A percentile compares a stretch with the other conserved stretches of the same genome.
Evolutionary conservation across 1,140 invertebrate species (phyloP).

Genomic region (Papilio machaon): DNA sequence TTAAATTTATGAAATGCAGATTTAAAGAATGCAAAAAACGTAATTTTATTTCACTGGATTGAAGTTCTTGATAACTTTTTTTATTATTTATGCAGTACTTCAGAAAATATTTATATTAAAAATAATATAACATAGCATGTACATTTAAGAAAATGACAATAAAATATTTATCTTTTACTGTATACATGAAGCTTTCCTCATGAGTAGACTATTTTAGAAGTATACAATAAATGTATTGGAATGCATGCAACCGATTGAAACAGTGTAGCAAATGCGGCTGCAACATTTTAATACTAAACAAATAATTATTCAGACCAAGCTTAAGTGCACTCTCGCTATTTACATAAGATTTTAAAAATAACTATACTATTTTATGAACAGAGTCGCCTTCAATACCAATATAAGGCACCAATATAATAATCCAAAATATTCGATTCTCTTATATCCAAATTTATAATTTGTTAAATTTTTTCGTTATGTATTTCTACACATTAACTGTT

Average conservation of each 20-base stretch:
- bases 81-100: background rate
- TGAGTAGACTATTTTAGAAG: background rate
- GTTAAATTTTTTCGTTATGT: background rate
- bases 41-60: background rate
- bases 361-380: background rate
- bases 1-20: background rate
- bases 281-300: background rate
- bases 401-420: slow-evolving; percentile 25
- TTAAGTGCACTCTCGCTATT: slow-evolving; percentile 25
- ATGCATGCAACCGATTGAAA: background rate
- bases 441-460: slow-evolving; percentile 21
- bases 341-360: background rate
- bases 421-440: slow-evolving; percentile 9
- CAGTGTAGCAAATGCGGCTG: slow-evolving; percentile 13
- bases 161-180: background rate
- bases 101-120: background rate
- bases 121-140: background rate
- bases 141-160: background rate
- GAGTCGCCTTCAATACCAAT: background rate
- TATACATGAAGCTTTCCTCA: background rate
- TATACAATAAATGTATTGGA: background rate
- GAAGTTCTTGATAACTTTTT: background rate
- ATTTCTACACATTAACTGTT: background rate
- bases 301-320: slow-evolving; percentile 21
- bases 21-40: background rate